These are phyloP conservation scores for Aleiodes sp. DNA, from an alignment of 1,140 invertebrate species.

Conservation along the genomic window DNA sequence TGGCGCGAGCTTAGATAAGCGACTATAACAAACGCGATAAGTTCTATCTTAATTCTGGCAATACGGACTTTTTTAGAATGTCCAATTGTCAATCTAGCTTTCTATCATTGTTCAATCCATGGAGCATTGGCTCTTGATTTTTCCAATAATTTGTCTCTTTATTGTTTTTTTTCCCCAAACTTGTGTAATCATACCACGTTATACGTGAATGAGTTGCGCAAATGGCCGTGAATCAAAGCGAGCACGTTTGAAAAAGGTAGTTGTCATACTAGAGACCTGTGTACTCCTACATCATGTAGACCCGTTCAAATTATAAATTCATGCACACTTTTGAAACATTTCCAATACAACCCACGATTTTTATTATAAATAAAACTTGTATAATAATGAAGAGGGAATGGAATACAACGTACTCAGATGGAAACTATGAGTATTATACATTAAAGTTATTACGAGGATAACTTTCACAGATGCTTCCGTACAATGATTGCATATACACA, in stretches of 20 bases:
- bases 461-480: background rate
- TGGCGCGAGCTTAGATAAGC: too few species aligned
- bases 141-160: too few species aligned
- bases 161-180: background rate
- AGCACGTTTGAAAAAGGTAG: constrained; percentile 16
- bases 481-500: background rate
- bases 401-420: background rate
- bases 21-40: too few species aligned
- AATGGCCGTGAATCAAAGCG: constrained; percentile 27
- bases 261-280: background rate
- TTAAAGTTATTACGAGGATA: background rate
- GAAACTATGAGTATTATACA: background rate
- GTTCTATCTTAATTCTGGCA: too few species aligned
- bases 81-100: too few species aligned
- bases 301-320: background rate
- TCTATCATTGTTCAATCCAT: too few species aligned
- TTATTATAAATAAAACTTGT: constrained; percentile 4
- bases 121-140: too few species aligned
- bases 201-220: constrained; percentile 21
- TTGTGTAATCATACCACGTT: background rate
- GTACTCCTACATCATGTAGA: background rate
- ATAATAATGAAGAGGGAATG: background rate
- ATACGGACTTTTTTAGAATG: too few species aligned
- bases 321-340: background rate
- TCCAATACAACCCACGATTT: background rate